These are phyloP conservation scores for Theristus sp. DNA, from an alignment of 2,888 invertebrate genomes.

Conservation along the genomic window DNA sequence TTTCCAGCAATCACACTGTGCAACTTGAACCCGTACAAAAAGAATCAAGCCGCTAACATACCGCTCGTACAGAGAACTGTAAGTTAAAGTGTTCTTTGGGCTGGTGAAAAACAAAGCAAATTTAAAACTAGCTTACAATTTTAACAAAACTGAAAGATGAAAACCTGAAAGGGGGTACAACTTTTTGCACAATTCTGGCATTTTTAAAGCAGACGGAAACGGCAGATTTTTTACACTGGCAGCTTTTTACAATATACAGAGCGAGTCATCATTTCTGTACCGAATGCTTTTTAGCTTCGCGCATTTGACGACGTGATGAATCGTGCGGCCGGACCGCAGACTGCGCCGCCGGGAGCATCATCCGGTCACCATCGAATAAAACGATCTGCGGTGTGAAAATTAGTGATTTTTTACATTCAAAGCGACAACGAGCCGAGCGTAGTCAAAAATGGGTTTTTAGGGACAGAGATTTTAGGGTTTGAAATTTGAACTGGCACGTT, in stretches of 20 bases:
- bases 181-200: no score
- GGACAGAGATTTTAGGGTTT: background rate
- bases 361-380: background rate
- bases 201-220: no score
- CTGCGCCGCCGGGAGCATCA: background rate
- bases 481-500: background rate
- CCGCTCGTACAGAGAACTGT: conserved; percentile 20
- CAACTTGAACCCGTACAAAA: conserved; percentile 25
- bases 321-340: conserved; percentile 12
- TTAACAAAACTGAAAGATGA: background rate
- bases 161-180: no score
- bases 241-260: no score
- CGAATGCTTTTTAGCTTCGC: conserved; percentile 13
- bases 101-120: background rate
- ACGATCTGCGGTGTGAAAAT: background rate
- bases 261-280: no score
- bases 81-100: background rate
- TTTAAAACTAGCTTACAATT: background rate
- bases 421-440: background rate
- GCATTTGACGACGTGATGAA: conserved; percentile 23
- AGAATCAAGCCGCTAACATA: conserved; percentile 18
- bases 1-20: conserved; percentile 25
- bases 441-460: background rate
- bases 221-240: no score
- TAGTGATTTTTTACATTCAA: background rate